Percentiles rank a stretch among this genome's conserved stretches.
These are phyloP conservation scores for Naja naja DNA, from an alignment of 2,113 vertebrate species.

Conservation along the genomic window DNA sequence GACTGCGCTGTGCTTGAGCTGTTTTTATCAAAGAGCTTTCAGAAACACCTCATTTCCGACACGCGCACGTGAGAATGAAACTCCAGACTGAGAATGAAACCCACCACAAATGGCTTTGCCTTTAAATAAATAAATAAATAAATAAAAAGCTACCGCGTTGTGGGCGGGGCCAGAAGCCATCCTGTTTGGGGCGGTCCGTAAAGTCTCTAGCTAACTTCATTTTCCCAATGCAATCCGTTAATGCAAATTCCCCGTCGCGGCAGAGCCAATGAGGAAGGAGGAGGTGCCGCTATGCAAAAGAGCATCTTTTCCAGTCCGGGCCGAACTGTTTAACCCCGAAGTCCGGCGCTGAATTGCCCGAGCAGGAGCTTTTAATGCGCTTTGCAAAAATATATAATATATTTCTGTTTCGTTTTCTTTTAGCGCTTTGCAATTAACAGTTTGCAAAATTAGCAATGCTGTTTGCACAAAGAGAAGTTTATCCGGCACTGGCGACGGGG, in stretches of 20 bases:
- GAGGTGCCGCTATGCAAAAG: conserved; percentile 42
- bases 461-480: background rate
- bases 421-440: background rate
- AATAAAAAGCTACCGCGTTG: fast-evolving
- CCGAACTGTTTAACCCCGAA: too few species aligned
- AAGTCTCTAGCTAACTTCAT: background rate
- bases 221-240: fast-evolving
- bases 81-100: background rate
- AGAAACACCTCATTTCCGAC: background rate
- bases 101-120: background rate
- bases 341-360: background rate
- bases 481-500: background rate
- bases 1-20: background rate
- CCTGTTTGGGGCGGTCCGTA: background rate
- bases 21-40: background rate
- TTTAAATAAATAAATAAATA: background rate
- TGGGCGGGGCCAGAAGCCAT: background rate
- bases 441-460: background rate
- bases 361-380: too few species aligned
- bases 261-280: background rate
- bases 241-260: fast-evolving
- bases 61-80: background rate
- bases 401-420: background rate
- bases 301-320: fast-evolving
- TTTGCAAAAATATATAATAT: background rate